These are phyloP conservation scores for Cosmopolites sordidus DNA, from an alignment of 2,888 invertebrate genomes.

Conservation along the genomic window DNA sequence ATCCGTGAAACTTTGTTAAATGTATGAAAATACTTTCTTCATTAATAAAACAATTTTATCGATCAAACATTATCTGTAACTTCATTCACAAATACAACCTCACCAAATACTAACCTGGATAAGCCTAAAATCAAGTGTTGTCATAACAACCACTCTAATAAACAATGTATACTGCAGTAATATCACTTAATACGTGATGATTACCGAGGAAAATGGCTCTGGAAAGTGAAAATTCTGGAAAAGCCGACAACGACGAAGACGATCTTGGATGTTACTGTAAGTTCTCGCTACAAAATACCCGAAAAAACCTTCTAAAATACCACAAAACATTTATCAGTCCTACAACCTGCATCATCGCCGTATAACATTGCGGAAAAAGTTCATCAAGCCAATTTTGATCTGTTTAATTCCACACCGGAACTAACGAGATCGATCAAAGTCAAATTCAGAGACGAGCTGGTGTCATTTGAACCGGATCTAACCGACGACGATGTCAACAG, in stretches of 20 bases:
- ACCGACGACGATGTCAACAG: slow-evolving; percentile 47
- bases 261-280: slow-evolving; percentile 33
- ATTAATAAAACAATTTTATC: too few species aligned
- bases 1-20: too few species aligned
- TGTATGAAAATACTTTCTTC: too few species aligned
- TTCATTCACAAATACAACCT: too few species aligned
- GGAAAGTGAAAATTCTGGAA: slow-evolving; percentile 18
- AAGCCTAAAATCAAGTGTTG: too few species aligned
- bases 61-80: too few species aligned
- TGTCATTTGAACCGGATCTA: slow-evolving; percentile 51
- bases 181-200: neutral
- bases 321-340: slow-evolving; percentile 40
- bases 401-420: slow-evolving; percentile 42
- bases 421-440: slow-evolving; percentile 44
- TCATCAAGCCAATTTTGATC: slow-evolving; percentile 52
- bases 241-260: slow-evolving; percentile 30
- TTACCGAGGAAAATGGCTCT: slow-evolving; percentile 27
- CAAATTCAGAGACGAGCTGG: slow-evolving; percentile 50
- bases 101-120: too few species aligned
- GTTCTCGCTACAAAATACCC: slow-evolving; percentile 8
- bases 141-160: neutral
- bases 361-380: slow-evolving; percentile 56
- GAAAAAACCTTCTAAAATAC: neutral
- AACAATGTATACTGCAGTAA: neutral
- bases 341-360: slow-evolving; percentile 51